Evolutionary conservation across 1,140 invertebrate species (phyloP).

Genomic region (Globodera ellingtonae): DNA sequence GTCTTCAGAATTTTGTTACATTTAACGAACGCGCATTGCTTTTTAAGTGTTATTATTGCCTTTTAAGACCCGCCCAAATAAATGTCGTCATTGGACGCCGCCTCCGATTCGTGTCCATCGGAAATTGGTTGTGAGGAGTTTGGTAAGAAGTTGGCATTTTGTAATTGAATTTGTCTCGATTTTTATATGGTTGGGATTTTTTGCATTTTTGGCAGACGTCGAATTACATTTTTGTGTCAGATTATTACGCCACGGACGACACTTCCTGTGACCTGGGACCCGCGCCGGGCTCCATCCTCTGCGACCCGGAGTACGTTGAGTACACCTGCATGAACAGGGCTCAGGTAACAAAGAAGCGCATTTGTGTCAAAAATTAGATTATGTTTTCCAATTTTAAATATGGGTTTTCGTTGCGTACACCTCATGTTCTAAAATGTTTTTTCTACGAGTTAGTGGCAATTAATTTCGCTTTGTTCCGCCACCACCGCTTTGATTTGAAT

Average conservation of each 20-base stretch:
- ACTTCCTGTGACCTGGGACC: slow-evolving; percentile 23
- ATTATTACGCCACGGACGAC: slow-evolving; percentile 38
- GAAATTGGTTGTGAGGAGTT: slow-evolving; percentile 25
- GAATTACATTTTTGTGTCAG: slow-evolving; percentile 23
- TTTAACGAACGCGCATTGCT: not conserved
- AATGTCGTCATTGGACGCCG: slow-evolving; percentile 19
- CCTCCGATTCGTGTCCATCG: slow-evolving; percentile 24
- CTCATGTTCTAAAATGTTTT: no score
- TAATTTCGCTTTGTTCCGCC: no score
- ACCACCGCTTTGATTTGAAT: not conserved
- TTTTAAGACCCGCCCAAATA: not conserved
- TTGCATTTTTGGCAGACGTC: not conserved
- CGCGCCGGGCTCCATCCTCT: slow-evolving; percentile 30
- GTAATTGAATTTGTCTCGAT: no score
- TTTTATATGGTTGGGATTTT: not conserved
- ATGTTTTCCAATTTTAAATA: no score
- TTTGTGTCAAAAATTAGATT: not conserved
- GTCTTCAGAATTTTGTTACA: not conserved
- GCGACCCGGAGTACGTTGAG: slow-evolving; percentile 43
- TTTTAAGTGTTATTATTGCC: not conserved
- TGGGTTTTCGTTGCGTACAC: no score
- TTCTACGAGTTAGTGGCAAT: no score
- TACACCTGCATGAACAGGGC: slow-evolving; percentile 36
- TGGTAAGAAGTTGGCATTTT: not conserved
- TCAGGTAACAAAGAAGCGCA: slow-evolving; percentile 29